These are phyloP conservation scores for Allygus modestus DNA, from an alignment of 2,888 invertebrate genomes.

Conservation along the genomic window DNA sequence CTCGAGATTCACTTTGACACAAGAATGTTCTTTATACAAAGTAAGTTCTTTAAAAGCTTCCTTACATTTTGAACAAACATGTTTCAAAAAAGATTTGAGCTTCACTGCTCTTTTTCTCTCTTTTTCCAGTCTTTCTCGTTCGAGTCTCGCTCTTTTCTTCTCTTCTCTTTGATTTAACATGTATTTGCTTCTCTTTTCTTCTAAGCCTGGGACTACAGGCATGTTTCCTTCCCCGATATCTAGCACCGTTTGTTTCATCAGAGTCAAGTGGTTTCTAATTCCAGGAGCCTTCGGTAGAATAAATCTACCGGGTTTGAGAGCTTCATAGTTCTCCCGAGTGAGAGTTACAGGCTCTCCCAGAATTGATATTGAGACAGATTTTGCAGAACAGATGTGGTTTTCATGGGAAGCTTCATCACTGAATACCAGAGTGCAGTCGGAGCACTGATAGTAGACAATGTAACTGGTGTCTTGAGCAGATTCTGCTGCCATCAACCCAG, in stretches of 20 bases:
- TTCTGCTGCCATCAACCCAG: no score
- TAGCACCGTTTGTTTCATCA: no score
- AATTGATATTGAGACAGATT: background rate
- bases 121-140: background rate
- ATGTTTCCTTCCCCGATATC: no score
- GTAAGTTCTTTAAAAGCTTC: background rate
- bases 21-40: background rate
- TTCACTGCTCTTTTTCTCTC: background rate
- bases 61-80: background rate
- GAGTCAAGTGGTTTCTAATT: background rate
- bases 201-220: no score
- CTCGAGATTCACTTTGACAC: background rate
- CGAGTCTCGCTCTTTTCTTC: background rate
- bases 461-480: background rate
- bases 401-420: background rate
- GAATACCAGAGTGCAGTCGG: background rate
- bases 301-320: background rate
- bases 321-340: background rate
- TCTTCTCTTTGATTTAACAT: background rate
- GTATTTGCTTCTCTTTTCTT: no score
- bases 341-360: background rate
- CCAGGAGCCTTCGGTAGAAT: background rate
- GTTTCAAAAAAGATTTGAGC: background rate
- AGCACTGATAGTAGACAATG: constrained; percentile 2
- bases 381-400: background rate